phyloP scores from a whole-genome alignment of 1,140 invertebrate genomes.

The Andrena cerasifolii region DNA sequence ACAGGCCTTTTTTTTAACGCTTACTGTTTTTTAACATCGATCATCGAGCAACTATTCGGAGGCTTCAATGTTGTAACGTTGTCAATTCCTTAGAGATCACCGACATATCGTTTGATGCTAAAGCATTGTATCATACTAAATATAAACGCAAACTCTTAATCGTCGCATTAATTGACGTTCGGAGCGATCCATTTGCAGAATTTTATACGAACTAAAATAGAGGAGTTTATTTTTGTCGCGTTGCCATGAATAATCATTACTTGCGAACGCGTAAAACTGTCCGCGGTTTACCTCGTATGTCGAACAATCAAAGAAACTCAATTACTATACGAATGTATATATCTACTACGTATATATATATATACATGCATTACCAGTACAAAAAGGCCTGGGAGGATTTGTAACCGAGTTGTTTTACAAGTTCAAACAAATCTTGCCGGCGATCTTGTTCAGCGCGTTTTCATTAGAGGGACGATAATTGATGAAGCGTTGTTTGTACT shows the following conservation, averaged over 20 bases:
- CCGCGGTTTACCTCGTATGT: not conserved
- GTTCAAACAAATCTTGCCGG: conserved; percentile 47
- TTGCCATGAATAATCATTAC: conserved; percentile 2
- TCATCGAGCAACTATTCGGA: conserved; percentile 7
- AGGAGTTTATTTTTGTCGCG: not conserved
- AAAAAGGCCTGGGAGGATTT: conserved; percentile 56
- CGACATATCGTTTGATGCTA: conserved; percentile 20
- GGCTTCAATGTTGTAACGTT: not conserved
- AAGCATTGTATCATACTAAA: conserved; percentile 7
- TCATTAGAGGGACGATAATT: not conserved
- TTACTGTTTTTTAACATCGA: conserved; percentile 14
- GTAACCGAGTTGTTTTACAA: conserved; percentile 51
- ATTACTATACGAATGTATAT: conserved; percentile 1
- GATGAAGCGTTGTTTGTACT: conserved; percentile 57
- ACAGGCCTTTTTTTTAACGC: conserved; percentile 59
- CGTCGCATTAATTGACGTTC: not conserved
- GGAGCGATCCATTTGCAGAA: not conserved
- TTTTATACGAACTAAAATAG: not conserved
- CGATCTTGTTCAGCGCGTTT: not conserved
- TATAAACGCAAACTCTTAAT: not conserved
- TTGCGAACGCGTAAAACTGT: not conserved
- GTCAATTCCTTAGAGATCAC: not conserved
- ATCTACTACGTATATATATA: conserved; percentile 1
- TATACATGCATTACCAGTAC: conserved; percentile 22
- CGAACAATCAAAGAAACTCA: conserved; percentile 13